Evolutionary conservation across 2,888 invertebrate species (phyloP).

Genomic region (Plemyria rubiginata): DNA sequence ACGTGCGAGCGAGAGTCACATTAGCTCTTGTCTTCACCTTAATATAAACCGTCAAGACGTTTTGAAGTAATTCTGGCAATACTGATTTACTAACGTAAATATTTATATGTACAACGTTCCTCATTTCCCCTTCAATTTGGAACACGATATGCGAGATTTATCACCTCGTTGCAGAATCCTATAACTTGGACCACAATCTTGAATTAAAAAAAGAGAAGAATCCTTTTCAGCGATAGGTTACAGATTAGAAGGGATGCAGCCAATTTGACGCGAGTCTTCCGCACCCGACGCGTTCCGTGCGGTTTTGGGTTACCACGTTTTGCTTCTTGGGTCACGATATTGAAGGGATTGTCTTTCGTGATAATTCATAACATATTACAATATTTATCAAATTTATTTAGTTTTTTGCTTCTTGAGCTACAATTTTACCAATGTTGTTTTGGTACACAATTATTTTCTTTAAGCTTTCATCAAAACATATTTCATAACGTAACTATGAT

Average conservation of each 20-base stretch:
- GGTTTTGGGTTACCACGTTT: constrained; percentile 56
- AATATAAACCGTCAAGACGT: no score
- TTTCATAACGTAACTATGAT: neutral
- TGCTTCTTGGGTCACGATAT: constrained; percentile 28
- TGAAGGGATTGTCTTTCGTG: neutral
- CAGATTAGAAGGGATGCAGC: constrained; percentile 78
- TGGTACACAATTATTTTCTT: no score
- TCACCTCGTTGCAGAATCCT: constrained; percentile 10
- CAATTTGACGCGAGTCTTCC: constrained; percentile 78
- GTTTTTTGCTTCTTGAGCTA: no score
- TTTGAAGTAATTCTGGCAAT: no score
- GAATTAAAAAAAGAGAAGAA: constrained; percentile 74
- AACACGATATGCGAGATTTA: neutral
- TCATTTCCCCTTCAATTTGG: neutral
- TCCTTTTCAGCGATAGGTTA: constrained; percentile 80
- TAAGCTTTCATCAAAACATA: neutral
- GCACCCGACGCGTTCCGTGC: constrained; percentile 60
- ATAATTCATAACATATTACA: no score
- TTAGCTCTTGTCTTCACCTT: no score
- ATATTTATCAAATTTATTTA: no score
- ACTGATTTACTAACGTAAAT: no score
- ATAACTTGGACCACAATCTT: constrained; percentile 50
- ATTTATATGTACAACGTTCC: no score
- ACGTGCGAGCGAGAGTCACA: no score
- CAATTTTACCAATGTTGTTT: no score